Evolutionary conservation across 64 coral and sea anemone species (phyloP).

Genomic region (Montipora cactus): DNA sequence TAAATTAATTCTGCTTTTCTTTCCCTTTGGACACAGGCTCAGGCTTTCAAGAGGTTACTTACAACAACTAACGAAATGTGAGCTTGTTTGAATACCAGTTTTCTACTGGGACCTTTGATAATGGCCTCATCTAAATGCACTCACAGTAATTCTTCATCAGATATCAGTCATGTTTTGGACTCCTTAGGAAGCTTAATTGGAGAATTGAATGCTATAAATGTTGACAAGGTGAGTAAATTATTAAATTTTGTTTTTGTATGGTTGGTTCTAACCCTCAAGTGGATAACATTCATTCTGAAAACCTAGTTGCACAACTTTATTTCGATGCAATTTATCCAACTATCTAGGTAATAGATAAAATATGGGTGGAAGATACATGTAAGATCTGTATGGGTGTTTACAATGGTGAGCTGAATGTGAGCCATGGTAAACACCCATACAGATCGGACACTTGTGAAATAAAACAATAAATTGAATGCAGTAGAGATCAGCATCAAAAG

Average conservation of each 20-base stretch:
- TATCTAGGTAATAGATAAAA: no score
- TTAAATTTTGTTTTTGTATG: background rate
- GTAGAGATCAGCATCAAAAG: no score
- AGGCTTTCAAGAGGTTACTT: no score
- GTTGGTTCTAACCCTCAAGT: no score
- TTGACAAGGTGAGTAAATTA: background rate
- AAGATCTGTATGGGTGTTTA: no score
- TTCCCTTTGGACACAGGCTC: background rate
- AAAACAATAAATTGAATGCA: no score
- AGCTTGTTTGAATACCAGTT: background rate
- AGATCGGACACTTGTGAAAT: no score
- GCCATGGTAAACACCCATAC: no score
- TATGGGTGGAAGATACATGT: no score
- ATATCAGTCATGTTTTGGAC: constrained; percentile 33
- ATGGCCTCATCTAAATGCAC: constrained; percentile 6
- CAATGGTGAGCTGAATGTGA: no score
- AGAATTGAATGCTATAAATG: constrained; percentile 17
- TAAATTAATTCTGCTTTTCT: background rate
- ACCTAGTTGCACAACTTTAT: background rate
- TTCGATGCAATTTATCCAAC: no score
- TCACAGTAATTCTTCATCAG: background rate
- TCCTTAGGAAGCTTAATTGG: constrained; percentile 26
- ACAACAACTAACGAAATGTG: background rate
- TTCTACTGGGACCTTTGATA: constrained; percentile 1
- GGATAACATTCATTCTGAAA: no score